Base-by-base conservation (phyloP, 2,113 vertebrate species). In the Scomber japonicus region DNA sequence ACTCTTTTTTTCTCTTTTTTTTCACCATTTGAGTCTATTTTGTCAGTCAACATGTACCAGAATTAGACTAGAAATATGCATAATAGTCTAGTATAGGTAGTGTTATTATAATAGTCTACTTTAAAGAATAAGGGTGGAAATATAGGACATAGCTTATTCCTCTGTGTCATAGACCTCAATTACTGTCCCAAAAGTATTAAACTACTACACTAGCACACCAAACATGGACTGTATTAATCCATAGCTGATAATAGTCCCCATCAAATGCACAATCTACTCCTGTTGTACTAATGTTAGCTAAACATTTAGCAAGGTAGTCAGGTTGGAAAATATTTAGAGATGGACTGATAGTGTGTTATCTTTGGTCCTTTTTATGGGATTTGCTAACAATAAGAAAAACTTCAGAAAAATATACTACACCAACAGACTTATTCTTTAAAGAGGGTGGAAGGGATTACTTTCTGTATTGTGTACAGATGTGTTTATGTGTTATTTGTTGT, bases 381-480 rank as follows among this genome's bases (percentile, higher is more conserved):
- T 56, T 40, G 3, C 10, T 48, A 12, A 19, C 44, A 46, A 60
- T 0, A 35, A 11, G n/a, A 44, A 59, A 59, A 6, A 19, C 13
- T 11, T 21, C 14, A 27, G 24, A 27, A 27, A 27, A 27, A 27
- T 27, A 27, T 27, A 27, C 24, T 27, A 27, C 24, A 27, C 24
- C 24, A 27, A 27, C 24, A 27, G 24, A 27, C 19, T 5, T 60
- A 49, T 44, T 60, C 15, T 17, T 63, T 21, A 21, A 40, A 40
- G 35, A 40, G 9, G 35, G 9, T 9, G 5, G 35, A 9, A 40
- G 35, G 1, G 35, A 9, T 40, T 40, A 9, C 35, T 60, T 48
- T 62, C 17, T n/a, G 57, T 53, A 5, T 76, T 30, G 48, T 61
- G 35, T 11, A n/a, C 24, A 64, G 66, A 74, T 74, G 50, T 63